Conservation (phyloP, 1,140 invertebrate species). For the Leguminivora glycinivorella region DNA sequence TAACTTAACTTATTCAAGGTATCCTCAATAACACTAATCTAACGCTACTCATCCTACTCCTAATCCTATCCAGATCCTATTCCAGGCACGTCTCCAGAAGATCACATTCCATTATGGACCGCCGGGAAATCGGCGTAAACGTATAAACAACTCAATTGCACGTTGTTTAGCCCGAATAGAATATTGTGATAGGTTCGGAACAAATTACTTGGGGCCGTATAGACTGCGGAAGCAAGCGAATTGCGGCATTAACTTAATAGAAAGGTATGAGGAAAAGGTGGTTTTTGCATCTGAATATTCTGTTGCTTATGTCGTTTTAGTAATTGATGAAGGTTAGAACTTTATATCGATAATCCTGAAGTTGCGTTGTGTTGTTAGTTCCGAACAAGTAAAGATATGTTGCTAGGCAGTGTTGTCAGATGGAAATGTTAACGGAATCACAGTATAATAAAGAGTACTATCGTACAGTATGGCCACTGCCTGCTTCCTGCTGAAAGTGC, state of each 20-base stretch:
- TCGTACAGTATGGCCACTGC: no score
- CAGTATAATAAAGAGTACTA: no score
- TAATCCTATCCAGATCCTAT: constrained; percentile 12
- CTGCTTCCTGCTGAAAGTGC: no score
- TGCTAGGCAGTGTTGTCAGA: no score
- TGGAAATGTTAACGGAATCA: no score
- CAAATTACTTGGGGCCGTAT: constrained; percentile 13
- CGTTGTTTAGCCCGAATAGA: constrained; percentile 24
- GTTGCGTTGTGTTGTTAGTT: neutral
- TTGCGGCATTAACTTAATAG: neutral
- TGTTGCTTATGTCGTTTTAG: neutral
- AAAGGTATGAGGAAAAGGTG: neutral
- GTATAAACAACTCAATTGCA: constrained; percentile 22
- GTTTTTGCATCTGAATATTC: neutral
- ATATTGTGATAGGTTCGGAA: constrained; percentile 5
- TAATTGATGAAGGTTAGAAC: neutral
- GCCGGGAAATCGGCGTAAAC: constrained; percentile 17
- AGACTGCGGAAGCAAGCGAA: neutral
- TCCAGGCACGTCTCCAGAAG: neutral
- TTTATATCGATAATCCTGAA: neutral
- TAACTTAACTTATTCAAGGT: neutral
- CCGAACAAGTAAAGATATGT: no score
- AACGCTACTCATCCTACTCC: no score
- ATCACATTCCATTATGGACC: constrained; percentile 26
- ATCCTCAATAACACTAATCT: neutral